phyloP scores from a whole-genome alignment of 2,113 vertebrate species.

The Ictalurus furcatus region DNA sequence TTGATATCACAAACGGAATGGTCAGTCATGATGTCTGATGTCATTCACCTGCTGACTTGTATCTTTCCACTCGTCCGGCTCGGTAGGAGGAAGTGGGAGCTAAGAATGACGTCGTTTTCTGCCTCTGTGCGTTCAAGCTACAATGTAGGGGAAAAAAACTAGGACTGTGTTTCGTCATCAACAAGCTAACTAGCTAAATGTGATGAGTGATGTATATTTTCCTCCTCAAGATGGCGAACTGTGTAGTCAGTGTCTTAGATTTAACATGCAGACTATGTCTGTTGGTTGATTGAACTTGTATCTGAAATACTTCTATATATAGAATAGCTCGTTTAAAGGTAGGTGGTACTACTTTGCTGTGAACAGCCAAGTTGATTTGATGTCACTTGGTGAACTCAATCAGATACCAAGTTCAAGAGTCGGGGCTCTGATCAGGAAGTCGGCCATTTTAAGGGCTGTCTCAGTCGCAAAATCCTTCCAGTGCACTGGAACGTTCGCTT shows the following conservation, averaged over 20 bases:
- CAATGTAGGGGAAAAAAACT: background rate
- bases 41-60: background rate
- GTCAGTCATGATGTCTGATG: background rate
- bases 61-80: background rate
- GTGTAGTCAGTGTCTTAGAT: background rate
- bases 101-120: background rate
- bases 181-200: background rate
- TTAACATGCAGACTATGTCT: background rate
- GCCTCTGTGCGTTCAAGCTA: background rate
- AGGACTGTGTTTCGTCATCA: background rate
- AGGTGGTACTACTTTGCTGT: background rate
- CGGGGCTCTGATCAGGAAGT: no score
- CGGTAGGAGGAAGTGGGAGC: background rate
- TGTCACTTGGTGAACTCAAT: background rate
- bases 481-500: no score
- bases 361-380: background rate
- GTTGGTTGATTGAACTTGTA: background rate
- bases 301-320: background rate
- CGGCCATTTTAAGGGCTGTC: no score
- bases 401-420: no score
- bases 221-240: background rate
- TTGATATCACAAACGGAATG: background rate
- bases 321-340: background rate
- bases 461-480: no score
- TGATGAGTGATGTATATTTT: background rate